phyloP scores from a whole-genome alignment of 2,888 invertebrate species.

The Entomobrya multifasciata region DNA sequence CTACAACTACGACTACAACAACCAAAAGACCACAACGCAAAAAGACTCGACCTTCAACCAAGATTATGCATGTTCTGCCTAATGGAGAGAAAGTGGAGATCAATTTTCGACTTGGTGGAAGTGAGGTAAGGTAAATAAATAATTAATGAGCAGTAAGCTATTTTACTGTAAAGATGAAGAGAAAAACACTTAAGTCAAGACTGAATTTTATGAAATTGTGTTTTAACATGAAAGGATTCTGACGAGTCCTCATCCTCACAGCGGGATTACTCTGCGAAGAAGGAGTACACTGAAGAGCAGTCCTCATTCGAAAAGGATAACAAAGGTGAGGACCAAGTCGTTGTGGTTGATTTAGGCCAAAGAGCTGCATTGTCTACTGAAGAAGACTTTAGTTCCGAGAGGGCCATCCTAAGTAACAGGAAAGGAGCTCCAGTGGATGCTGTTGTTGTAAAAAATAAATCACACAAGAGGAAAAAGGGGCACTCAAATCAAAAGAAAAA shows the following conservation, averaged over 20 bases:
- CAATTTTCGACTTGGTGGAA: slow-evolving; percentile 73
- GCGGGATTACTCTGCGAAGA: slow-evolving; percentile 50
- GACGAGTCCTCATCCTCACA: slow-evolving; percentile 63
- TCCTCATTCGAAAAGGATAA: slow-evolving; percentile 36
- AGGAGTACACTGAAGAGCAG: slow-evolving; percentile 52
- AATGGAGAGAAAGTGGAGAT: slow-evolving; percentile 76
- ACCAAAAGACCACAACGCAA: slow-evolving; percentile 50
- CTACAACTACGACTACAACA: slow-evolving; percentile 52
- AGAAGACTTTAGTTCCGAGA: slow-evolving; percentile 42
- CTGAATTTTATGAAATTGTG: neutral
- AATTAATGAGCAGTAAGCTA: slow-evolving; percentile 29
- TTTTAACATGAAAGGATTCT: slow-evolving; percentile 56
- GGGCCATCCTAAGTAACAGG: slow-evolving; percentile 35
- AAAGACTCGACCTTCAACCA: slow-evolving; percentile 68
- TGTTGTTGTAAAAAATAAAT: slow-evolving; percentile 41
- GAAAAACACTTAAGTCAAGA: neutral
- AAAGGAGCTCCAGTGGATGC: slow-evolving; percentile 58
- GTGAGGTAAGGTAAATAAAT: slow-evolving; percentile 72
- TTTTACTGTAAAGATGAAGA: neutral
- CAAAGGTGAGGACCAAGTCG: slow-evolving; percentile 36
- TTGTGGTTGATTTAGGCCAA: slow-evolving; percentile 65
- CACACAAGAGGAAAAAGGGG: slow-evolving; percentile 46
- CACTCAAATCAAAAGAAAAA: slow-evolving; percentile 29
- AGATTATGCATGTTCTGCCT: slow-evolving; percentile 71
- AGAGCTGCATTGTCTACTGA: slow-evolving; percentile 38